Evolutionary conservation across 2,888 invertebrate species (phyloP).

Genomic region (Hirudinaria manillensis): DNA sequence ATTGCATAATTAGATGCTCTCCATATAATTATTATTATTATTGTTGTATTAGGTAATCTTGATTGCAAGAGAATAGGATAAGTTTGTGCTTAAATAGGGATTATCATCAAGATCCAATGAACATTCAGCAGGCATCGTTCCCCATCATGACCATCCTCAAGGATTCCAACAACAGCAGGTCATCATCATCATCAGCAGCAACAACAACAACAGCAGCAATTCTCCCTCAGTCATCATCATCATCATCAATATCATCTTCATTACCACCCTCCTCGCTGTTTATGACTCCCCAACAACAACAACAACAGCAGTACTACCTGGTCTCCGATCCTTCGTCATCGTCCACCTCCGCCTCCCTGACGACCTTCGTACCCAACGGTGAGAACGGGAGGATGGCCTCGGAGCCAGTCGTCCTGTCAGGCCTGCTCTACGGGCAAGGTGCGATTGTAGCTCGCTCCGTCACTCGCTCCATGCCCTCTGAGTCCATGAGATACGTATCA

Average conservation of each 20-base stretch:
- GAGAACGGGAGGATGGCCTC: background rate
- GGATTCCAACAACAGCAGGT: too few relatives aligned
- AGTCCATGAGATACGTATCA: too few relatives aligned
- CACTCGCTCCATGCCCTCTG: too few relatives aligned
- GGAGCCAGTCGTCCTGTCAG: background rate
- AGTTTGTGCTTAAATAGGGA: too few relatives aligned
- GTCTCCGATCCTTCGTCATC: background rate
- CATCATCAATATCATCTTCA: background rate
- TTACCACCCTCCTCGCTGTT: background rate
- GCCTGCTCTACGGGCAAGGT: background rate
- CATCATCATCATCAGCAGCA: background rate
- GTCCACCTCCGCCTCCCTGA: background rate
- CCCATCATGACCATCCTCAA: constrained; percentile 9
- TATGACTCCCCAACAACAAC: background rate
- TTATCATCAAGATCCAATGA: too few relatives aligned
- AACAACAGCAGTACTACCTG: constrained; percentile 12
- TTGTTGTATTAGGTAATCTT: too few relatives aligned
- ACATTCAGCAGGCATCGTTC: background rate
- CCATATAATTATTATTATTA: too few relatives aligned
- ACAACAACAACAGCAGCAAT: background rate
- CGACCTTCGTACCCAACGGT: background rate
- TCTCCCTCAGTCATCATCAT: background rate
- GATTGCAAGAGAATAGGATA: too few relatives aligned
- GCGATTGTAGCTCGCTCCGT: too few relatives aligned
- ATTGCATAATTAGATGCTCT: too few relatives aligned